phyloP scores from a whole-genome alignment of 2,797 vertebrate species.

The Mormyrops boulengeri region DNA sequence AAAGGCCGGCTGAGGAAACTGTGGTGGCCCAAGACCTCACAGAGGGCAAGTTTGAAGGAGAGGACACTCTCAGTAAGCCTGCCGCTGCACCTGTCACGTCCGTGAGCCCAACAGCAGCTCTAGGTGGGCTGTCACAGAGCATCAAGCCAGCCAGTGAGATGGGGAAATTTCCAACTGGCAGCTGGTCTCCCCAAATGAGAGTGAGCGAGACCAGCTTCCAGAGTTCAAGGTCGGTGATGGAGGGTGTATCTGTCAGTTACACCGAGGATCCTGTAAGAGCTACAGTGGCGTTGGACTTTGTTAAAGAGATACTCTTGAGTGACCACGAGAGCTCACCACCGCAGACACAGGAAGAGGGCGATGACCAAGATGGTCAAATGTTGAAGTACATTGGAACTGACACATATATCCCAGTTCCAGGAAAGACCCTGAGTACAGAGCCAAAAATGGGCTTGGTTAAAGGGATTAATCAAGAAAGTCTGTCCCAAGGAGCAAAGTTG shows the following conservation, averaged over 20 bases:
- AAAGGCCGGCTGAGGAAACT: slow-evolving; percentile 27
- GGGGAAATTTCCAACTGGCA: slow-evolving; percentile 2
- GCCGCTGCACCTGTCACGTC: neutral
- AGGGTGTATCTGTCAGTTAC: neutral
- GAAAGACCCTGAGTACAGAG: slow-evolving; percentile 13
- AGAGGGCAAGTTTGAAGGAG: neutral
- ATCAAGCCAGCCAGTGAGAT: neutral
- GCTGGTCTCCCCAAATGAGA: slow-evolving; percentile 24
- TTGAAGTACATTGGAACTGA: slow-evolving; percentile 32
- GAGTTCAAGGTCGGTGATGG: neutral
- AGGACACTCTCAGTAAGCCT: neutral
- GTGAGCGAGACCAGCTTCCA: neutral
- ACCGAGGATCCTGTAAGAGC: slow-evolving; percentile 29
- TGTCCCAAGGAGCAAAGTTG: slow-evolving; percentile 14
- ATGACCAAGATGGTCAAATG: slow-evolving; percentile 21
- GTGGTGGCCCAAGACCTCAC: slow-evolving; percentile 10
- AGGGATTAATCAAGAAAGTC: neutral
- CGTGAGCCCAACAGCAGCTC: slow-evolving; percentile 9
- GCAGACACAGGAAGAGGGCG: slow-evolving; percentile 25
- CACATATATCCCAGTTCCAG: slow-evolving; percentile 15
- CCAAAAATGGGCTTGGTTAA: slow-evolving; percentile 2
- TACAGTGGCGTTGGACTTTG: slow-evolving; percentile 32
- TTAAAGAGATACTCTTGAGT: slow-evolving; percentile 24
- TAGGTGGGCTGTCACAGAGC: slow-evolving; percentile 18
- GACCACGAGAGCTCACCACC: slow-evolving; percentile 18